phyloP scores from a whole-genome alignment of 2,888 invertebrate species.

The Helobdella robusta region DNA sequence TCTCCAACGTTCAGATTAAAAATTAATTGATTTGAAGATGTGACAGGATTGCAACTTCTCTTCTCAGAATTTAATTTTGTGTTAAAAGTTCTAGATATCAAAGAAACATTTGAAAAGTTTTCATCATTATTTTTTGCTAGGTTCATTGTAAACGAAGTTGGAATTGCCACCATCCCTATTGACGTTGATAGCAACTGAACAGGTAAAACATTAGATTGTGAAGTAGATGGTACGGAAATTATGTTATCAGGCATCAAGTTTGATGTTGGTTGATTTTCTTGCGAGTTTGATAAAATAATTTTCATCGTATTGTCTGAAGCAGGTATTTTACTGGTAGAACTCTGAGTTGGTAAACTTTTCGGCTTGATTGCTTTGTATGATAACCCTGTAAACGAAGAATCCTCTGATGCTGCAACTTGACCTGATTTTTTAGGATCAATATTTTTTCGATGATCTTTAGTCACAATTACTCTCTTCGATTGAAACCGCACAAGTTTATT shows the following conservation, averaged over 20 bases:
- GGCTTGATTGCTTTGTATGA: constrained; percentile 27
- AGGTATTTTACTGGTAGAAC: neutral
- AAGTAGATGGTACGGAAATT: neutral
- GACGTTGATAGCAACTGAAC: constrained; percentile 23
- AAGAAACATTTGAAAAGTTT: too few species aligned
- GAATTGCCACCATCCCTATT: constrained; percentile 18
- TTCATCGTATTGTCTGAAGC: neutral
- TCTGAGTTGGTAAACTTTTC: constrained; percentile 5
- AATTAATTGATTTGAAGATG: too few species aligned
- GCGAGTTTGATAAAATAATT: neutral
- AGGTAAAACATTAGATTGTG: neutral
- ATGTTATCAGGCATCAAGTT: neutral
- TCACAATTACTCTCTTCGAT: neutral
- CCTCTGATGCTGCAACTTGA: neutral
- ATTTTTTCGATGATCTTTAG: constrained; percentile 19
- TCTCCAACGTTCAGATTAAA: too few species aligned
- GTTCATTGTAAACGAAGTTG: too few species aligned
- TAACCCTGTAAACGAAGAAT: neutral
- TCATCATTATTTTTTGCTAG: too few species aligned
- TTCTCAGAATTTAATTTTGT: too few species aligned
- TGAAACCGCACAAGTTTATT: neutral
- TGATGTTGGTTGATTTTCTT: neutral
- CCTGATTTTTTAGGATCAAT: neutral
- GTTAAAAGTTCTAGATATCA: too few species aligned
- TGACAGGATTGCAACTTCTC: too few species aligned